A percentile compares a stretch with the other conserved stretches of the same genome.
Conservation (phyloP, 1,140 invertebrate species). For the Lasaia peninsularis region DNA sequence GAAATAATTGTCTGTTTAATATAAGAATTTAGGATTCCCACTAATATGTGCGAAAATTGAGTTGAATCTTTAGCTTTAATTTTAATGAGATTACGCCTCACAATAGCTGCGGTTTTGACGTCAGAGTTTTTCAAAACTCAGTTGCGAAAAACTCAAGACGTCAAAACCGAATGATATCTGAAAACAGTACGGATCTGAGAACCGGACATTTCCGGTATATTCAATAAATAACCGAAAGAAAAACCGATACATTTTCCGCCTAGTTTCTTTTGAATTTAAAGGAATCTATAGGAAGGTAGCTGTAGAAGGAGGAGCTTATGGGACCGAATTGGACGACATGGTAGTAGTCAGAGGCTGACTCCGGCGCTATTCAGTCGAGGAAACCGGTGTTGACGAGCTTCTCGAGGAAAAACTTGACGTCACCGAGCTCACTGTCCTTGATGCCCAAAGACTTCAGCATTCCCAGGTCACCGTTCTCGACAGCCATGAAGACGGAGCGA, state of each 20-base stretch:
- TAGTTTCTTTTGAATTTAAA: slow-evolving; percentile 59
- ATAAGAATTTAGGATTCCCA: too few species aligned
- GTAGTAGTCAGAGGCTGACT: slow-evolving; percentile 81
- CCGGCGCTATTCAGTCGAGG: slow-evolving; percentile 90
- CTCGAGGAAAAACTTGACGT: slow-evolving; percentile 97
- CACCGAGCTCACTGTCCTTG: slow-evolving; percentile 96
- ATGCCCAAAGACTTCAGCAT: slow-evolving; percentile 96
- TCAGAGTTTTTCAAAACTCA: too few species aligned
- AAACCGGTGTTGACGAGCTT: slow-evolving; percentile 98
- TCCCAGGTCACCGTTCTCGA: slow-evolving; percentile 96
- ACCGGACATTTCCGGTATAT: background rate
- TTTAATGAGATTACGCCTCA: too few species aligned
- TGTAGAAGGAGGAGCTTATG: slow-evolving; percentile 80
- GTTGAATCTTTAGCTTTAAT: too few species aligned
- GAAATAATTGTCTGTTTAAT: too few species aligned
- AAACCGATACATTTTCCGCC: background rate
- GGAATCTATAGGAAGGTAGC: slow-evolving; percentile 77
- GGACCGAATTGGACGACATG: slow-evolving; percentile 78
- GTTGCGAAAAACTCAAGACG: too few species aligned
- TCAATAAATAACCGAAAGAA: background rate
- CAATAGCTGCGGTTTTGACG: too few species aligned
- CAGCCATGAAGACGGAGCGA: slow-evolving; percentile 95
- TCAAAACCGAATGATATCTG: too few species aligned
- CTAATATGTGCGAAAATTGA: too few species aligned
- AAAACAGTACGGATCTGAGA: too few species aligned